These are phyloP conservation scores for Sylvia atricapilla DNA, from an alignment of 2,113 vertebrate genomes.

Conservation along the genomic window DNA sequence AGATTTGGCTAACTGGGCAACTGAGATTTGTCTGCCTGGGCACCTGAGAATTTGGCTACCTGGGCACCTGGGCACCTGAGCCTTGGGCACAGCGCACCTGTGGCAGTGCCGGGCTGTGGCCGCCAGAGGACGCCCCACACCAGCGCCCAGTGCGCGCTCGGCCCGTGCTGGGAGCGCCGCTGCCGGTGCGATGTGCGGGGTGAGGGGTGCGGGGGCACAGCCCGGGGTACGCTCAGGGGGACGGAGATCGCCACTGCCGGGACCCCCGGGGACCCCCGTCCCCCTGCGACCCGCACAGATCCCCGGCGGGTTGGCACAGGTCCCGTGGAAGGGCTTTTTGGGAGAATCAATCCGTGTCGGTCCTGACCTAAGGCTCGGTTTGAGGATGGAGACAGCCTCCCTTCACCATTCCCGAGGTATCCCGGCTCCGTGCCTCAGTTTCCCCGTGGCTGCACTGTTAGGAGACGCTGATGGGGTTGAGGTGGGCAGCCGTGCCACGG, in stretches of 20 bases:
- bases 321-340: neutral
- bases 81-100: neutral
- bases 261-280: rapidly evolving
- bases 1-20: neutral
- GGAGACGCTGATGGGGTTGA: neutral
- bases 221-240: rapidly evolving
- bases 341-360: neutral
- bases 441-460: neutral
- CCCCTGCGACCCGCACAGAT: rapidly evolving
- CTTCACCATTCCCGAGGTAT: rapidly evolving
- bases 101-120: neutral
- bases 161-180: neutral
- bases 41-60: neutral
- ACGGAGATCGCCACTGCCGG: rapidly evolving
- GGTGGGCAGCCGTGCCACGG: rapidly evolving
- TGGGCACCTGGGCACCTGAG: no score
- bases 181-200: no score
- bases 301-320: neutral
- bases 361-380: neutral
- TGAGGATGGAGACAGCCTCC: neutral
- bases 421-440: neutral
- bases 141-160: neutral
- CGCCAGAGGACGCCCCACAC: neutral
- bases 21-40: no score
- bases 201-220: neutral